phyloP scores from a whole-genome alignment of 2,888 invertebrate genomes.

The Scaeva pyrastri region DNA sequence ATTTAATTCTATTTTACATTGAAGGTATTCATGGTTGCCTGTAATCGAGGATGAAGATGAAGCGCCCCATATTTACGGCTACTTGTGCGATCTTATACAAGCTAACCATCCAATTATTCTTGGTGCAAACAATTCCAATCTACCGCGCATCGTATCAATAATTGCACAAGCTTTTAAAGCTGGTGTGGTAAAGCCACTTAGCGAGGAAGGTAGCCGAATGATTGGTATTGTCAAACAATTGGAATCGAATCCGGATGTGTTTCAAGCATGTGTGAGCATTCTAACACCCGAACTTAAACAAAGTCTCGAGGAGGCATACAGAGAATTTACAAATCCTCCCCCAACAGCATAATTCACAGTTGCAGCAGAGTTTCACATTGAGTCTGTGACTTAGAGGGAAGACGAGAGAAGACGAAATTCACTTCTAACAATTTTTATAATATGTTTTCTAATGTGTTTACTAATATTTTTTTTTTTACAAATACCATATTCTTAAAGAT shows the following conservation, averaged over 20 bases:
- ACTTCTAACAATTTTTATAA: conserved; percentile 44
- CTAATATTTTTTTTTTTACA: conserved; percentile 49
- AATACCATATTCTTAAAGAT: conserved; percentile 44
- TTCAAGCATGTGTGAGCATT: conserved; percentile 91
- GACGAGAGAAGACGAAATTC: conserved; percentile 5
- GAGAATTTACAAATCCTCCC: conserved; percentile 80
- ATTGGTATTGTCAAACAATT: conserved; percentile 93
- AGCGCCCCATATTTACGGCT: conserved; percentile 97
- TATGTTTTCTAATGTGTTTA: conserved; percentile 48
- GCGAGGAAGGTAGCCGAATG: conserved; percentile 91
- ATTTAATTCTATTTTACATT: background rate
- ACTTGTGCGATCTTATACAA: conserved; percentile 97
- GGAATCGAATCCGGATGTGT: conserved; percentile 91
- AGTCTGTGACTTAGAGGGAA: conserved; percentile 30
- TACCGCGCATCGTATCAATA: conserved; percentile 93
- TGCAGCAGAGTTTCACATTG: conserved; percentile 60
- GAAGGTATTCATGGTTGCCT: conserved; percentile 96
- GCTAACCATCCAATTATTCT: conserved; percentile 94
- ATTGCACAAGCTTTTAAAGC: conserved; percentile 95
- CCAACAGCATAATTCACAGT: conserved; percentile 72
- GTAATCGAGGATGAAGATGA: conserved; percentile 98
- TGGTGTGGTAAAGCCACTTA: conserved; percentile 91
- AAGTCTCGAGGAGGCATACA: conserved; percentile 90
- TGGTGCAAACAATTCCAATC: conserved; percentile 94
- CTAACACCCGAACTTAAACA: conserved; percentile 92